phyloP scores from a whole-genome alignment of 1,140 invertebrate genomes.

The Danaus melanippus region DNA sequence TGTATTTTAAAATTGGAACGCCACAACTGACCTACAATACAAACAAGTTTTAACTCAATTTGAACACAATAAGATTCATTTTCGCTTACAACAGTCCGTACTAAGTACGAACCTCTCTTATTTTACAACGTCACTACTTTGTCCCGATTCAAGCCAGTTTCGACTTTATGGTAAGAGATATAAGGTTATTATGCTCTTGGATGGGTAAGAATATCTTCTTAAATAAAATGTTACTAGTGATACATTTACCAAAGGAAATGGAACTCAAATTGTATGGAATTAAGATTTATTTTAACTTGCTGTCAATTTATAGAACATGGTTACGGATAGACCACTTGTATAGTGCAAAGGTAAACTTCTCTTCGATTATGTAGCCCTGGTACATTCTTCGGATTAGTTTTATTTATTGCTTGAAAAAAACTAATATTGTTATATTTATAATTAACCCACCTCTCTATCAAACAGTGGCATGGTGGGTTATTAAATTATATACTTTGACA shows the following conservation, averaged over 20 bases:
- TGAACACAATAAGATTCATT: neutral
- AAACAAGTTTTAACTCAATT: constrained; percentile 19
- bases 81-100: neutral
- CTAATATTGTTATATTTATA: too few species aligned
- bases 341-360: constrained; percentile 37
- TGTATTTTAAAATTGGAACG: constrained; percentile 24
- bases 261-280: neutral
- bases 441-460: too few species aligned
- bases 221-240: neutral
- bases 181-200: too few species aligned
- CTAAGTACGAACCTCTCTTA: neutral
- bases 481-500: too few species aligned
- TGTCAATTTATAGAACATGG: constrained; percentile 25
- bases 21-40: constrained; percentile 17
- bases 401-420: too few species aligned
- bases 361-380: constrained; percentile 21
- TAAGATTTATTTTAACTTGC: constrained; percentile 12
- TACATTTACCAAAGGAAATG: neutral
- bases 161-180: too few species aligned
- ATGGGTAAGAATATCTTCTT: too few species aligned
- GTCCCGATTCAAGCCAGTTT: too few species aligned
- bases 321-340: constrained; percentile 18
- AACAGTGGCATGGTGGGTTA: too few species aligned
- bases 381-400: constrained; percentile 13
- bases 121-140: constrained; percentile 16